phyloP scores from a whole-genome alignment of 2,797 vertebrate genomes.

The Bryconaethiops microstoma region DNA sequence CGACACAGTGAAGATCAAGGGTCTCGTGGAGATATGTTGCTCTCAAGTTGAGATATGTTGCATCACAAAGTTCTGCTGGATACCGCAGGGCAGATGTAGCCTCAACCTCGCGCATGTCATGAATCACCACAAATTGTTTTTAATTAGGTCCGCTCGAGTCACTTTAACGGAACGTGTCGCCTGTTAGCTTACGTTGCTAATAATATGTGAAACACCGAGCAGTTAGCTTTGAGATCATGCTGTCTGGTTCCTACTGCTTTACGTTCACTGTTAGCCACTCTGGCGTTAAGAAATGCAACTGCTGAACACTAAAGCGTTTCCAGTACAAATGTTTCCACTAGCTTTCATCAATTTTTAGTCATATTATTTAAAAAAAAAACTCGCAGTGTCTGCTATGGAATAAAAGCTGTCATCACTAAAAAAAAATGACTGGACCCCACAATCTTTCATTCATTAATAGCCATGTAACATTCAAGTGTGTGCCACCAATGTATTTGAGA shows the following conservation, averaged over 20 bases:
- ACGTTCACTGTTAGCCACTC: neutral
- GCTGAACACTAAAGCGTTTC: no score
- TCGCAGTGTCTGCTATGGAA: no score
- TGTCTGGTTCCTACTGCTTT: neutral
- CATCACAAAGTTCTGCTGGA: conserved; percentile 6
- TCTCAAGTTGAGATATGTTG: conserved; percentile 18
- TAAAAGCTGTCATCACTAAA: neutral
- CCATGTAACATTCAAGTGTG: neutral
- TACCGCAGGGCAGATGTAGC: neutral
- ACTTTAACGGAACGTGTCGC: neutral
- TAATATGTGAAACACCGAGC: neutral
- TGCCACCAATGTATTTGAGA: no score
- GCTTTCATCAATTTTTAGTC: neutral
- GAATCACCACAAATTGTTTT: conserved; percentile 18
- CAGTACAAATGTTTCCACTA: neutral
- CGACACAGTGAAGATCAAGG: neutral
- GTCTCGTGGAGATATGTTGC: conserved; percentile 7
- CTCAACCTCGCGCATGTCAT: neutral
- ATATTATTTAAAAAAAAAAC: no score
- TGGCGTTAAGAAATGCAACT: neutral
- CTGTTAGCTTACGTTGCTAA: neutral
- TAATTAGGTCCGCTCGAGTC: conserved; percentile 4
- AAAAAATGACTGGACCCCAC: neutral
- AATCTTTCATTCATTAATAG: neutral
- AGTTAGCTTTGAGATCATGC: neutral